Base-by-base conservation (phyloP, 2,113 vertebrate species). In the Suricata suricatta region DNA sequence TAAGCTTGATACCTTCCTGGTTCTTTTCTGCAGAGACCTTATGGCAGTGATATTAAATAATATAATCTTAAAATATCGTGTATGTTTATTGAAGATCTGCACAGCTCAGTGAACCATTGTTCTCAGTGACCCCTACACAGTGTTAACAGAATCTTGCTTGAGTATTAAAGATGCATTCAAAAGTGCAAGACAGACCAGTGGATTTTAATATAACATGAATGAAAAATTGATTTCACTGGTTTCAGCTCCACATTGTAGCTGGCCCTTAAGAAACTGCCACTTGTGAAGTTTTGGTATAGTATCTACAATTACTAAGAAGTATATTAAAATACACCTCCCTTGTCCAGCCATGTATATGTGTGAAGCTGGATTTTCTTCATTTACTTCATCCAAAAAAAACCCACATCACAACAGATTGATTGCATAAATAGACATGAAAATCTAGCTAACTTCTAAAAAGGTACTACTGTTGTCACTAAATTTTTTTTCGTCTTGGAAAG, bases 1-100 rank as follows among this genome's bases (percentile, higher is more conserved):
- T 77, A 71, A 90, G 19, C 12, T 77, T 93, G 80, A 86, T n/a
- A 90, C 7, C 29, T 82, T 95, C 17, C 16, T 17, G 64, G 0
- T 81, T 83, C 16, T 90, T 97, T 83, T 88, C 76, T 90, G 60
- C 83, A 87, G 35, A 88, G 31, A 74, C 71, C 72, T 91, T 47
- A 81, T 63, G 31, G 8, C 90, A 41, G 14, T 96, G 17, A 88
- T 95, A 57, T 27, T 81, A 90, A 87, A 79, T 89, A 72, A 60
- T 90, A 2, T 92, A 90, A 72, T 88, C 72, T 68, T 2, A 35
- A 81, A 95, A 68, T 57, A 25, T n/a, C 19, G 54, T n/a, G 3
- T 87, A 6, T 76, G 29, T 35, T 10, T 93, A 63, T 90, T 44
- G 41, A 86, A 64, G 29, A 63, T 83, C 12, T 80, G 13, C 33